Conservation (phyloP, 2,113 vertebrate genomes). For the Beaufortia kweichowensis region DNA sequence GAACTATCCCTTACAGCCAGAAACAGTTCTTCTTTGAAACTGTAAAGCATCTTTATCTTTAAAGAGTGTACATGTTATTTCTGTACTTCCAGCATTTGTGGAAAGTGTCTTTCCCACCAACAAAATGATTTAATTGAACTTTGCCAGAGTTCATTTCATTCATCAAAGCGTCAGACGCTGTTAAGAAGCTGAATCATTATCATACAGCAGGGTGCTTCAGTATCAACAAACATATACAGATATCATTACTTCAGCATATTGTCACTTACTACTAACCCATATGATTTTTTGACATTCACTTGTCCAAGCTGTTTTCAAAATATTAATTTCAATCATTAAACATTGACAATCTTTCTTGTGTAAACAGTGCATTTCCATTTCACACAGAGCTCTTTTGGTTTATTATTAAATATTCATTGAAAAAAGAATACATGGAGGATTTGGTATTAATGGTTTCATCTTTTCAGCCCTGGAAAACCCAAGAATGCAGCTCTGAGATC, state of each 20-base stretch:
- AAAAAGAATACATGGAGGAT: conserved; percentile 4
- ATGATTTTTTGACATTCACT: background rate
- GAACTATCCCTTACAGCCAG: too few relatives aligned
- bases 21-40: too few relatives aligned
- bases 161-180: background rate
- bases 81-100: background rate
- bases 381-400: background rate
- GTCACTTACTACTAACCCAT: background rate
- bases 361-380: conserved; percentile 5
- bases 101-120: background rate
- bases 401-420: conserved; percentile 5
- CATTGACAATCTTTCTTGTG: background rate
- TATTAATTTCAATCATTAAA: background rate
- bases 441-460: conserved; percentile 26
- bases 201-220: background rate
- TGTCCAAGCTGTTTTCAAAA: conserved; percentile 2
- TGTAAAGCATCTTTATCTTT: too few relatives aligned
- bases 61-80: too few relatives aligned
- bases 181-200: conserved; percentile 18
- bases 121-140: background rate
- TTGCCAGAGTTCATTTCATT: background rate
- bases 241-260: background rate
- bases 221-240: conserved; percentile 11
- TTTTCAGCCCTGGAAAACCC: conserved; percentile 38
- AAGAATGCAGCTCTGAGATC: conserved; percentile 63